Evolutionary conservation across 2,113 vertebrate genomes (phyloP), one percentile per base, ranked within the genome.

Genomic region (Tympanuchus pallidicinctus): DNA sequence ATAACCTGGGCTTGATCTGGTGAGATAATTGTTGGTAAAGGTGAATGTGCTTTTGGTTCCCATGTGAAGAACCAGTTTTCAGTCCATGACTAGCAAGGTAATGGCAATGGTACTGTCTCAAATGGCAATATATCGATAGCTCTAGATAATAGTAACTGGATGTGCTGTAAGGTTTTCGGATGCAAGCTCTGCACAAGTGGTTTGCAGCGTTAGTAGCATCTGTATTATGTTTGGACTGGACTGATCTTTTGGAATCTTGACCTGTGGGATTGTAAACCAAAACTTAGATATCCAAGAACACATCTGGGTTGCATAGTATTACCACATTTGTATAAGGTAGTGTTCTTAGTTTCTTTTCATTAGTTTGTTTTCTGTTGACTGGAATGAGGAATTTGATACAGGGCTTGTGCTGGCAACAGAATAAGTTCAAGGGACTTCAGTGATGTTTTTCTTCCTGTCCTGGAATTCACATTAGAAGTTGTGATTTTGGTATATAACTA

Each of bases 361-460:
- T 92, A 42, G 61, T 83, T 85, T 95, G 47, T 76, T 95, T 95
- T 93, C 61, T 94, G 40, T 88, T 88, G 84, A 66, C 61, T 69
- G 34, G 40, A 82, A 72, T 64, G 45, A 34, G 52, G 57, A 96
- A 93, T 88, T 92, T 86, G 92, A 91, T 93, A 74, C 5, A 1
- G 11, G 72, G 43, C 21, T 77, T 96, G 48, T 70, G 25, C 77
- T 93, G 79, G 83, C 73, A 84, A 42, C 57, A 63, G 70, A 10
- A 80, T 57, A 73, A 25, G 25, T 60, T 94, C 38, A 43, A 88
- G 67, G n/a, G 59, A 73, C 59, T 47, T 79, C 10, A 65, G 47
- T 56, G 56, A 30, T 83, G 88, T 70, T 11, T 90, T 86, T 87
- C 56, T 89, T 94, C 52, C 70, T 67, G 28, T 67, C 48, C 43